phyloP scores from a whole-genome alignment of 2,113 vertebrate genomes.

The Peromyscus maniculatus region DNA sequence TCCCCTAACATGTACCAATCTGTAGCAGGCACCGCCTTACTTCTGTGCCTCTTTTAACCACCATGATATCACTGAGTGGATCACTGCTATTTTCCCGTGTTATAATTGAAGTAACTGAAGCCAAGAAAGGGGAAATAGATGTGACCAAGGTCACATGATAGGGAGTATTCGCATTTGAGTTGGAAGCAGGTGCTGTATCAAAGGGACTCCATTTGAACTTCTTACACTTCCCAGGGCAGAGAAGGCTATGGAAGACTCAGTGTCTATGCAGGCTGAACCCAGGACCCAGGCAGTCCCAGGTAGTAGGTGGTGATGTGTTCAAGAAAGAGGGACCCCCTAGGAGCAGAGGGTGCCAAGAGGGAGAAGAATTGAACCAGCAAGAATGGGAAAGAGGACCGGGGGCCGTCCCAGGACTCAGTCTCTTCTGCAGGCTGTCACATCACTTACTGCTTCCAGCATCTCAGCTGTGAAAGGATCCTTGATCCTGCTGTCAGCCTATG shows the following conservation, averaged over 20 bases:
- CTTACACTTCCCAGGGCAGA: not conserved
- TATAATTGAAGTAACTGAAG: not conserved
- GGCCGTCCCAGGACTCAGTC: not conserved
- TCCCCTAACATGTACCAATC: not conserved
- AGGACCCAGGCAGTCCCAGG: not conserved
- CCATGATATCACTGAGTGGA: not conserved
- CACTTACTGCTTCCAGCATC: not conserved
- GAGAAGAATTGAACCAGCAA: not conserved
- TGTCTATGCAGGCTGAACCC: not conserved
- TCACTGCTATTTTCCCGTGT: not conserved
- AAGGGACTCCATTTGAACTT: not conserved
- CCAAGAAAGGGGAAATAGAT: not conserved
- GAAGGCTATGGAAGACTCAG: too few relatives aligned
- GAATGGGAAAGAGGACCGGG: not conserved
- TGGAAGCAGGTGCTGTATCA: not conserved
- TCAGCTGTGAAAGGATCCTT: not conserved
- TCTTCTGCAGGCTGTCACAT: not conserved
- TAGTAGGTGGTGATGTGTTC: not conserved
- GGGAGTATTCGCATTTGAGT: not conserved
- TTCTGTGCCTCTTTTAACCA: not conserved
- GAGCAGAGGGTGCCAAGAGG: not conserved
- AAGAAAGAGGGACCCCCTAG: not conserved
- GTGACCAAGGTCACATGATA: not conserved
- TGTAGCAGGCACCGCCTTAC: too few relatives aligned
- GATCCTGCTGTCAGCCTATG: fast-evolving